A percentile compares a stretch with the other conserved stretches of the same genome.
phyloP scores from a whole-genome alignment of 2,888 invertebrate species.

The Panopea generosa region DNA sequence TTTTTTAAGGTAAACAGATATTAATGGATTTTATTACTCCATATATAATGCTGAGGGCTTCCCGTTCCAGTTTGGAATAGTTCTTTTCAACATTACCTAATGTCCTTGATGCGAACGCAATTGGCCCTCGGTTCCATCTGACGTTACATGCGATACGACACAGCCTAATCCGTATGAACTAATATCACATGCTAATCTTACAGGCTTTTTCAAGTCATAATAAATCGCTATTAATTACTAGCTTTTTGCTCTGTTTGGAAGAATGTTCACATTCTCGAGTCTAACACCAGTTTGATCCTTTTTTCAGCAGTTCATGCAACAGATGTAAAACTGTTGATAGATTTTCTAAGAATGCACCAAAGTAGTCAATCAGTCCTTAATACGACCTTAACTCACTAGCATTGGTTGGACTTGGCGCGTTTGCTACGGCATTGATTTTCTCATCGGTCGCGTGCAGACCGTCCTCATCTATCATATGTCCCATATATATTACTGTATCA shows the following conservation, averaged over 20 bases:
- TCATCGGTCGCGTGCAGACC: too few species aligned
- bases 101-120: constrained; percentile 62
- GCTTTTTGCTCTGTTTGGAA: not conserved
- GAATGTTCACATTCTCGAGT: constrained; percentile 5
- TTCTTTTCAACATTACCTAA: constrained; percentile 81
- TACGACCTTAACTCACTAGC: constrained; percentile 36
- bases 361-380: constrained; percentile 43
- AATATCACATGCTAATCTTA: constrained; percentile 67
- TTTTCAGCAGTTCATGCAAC: constrained; percentile 7
- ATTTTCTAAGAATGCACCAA: constrained; percentile 33
- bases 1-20: constrained; percentile 84
- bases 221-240: constrained; percentile 20
- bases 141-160: constrained; percentile 58
- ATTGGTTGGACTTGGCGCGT: constrained; percentile 32
- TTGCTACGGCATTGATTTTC: constrained; percentile 20
- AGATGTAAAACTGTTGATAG: constrained; percentile 29
- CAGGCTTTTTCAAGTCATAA: constrained; percentile 19
- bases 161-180: constrained; percentile 79
- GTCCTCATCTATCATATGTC: too few species aligned
- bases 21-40: constrained; percentile 83
- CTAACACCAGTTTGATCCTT: not conserved
- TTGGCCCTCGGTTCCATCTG: constrained; percentile 36
- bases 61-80: constrained; percentile 83
- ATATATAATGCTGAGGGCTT: constrained; percentile 81
- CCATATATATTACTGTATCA: too few species aligned